Percentiles rank a stretch among this genome's conserved stretches.
Conservation (phyloP, 1,140 invertebrate genomes). For the Phthorimaea operculella region DNA sequence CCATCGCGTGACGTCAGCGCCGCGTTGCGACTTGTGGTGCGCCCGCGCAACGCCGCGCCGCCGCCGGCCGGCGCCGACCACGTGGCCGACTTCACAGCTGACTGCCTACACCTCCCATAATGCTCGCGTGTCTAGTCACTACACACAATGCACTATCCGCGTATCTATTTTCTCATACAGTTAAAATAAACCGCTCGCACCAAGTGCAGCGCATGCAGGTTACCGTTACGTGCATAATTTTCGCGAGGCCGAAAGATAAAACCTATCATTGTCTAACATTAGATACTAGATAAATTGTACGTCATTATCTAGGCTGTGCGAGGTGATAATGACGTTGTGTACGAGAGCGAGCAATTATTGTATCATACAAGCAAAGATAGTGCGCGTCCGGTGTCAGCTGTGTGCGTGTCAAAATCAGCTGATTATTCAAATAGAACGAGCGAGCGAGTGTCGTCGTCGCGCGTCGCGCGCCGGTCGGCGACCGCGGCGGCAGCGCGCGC, state of each 20-base stretch:
- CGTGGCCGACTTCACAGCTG: conserved; percentile 52
- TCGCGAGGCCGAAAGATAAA: too few relatives aligned
- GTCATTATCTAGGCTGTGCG: conserved; percentile 3
- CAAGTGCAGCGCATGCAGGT: too few relatives aligned
- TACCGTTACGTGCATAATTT: too few relatives aligned
- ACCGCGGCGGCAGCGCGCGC: conserved; percentile 32
- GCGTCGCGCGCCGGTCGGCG: conserved; percentile 48
- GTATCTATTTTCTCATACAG: too few relatives aligned
- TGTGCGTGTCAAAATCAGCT: conserved; percentile 69
- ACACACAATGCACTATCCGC: too few relatives aligned
- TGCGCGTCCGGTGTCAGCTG: conserved; percentile 57
- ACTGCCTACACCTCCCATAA: conserved; percentile 16
- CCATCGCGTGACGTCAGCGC: conserved; percentile 46
- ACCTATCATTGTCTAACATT: too few relatives aligned
- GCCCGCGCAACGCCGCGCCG: conserved; percentile 10
- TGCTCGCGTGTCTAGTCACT: too few relatives aligned
- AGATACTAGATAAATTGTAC: too few relatives aligned
- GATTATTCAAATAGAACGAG: conserved; percentile 66
- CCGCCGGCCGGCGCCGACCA: conserved; percentile 32
- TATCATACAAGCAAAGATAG: conserved; percentile 43
- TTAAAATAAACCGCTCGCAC: too few relatives aligned
- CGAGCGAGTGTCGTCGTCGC: conserved; percentile 10
- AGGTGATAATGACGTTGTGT: conserved; percentile 21
- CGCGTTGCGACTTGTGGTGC: conserved; percentile 4
- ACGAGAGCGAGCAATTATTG: conserved; percentile 23